Percentiles rank a stretch among this genome's conserved stretches.
Conservation (phyloP, 2,113 vertebrate genomes). For the Chaetura pelagica region DNA sequence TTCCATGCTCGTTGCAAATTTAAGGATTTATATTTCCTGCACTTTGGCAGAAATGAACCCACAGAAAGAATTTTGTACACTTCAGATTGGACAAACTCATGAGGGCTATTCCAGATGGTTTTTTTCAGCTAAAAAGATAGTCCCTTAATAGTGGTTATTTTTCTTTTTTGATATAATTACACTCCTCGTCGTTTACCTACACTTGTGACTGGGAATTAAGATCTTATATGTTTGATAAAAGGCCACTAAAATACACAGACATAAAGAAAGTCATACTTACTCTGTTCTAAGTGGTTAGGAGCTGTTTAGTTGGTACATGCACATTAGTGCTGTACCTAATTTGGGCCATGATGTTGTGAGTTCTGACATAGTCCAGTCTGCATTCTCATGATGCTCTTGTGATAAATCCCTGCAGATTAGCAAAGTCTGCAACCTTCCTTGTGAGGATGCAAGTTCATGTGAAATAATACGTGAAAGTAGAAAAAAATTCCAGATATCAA, state of each 20-base stretch:
- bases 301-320: background rate
- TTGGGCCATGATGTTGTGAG: background rate
- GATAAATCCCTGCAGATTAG: background rate
- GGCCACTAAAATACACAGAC: background rate
- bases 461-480: slow-evolving; percentile 40
- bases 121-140: background rate
- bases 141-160: background rate
- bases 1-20: background rate
- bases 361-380: background rate
- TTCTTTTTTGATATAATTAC: background rate
- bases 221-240: background rate
- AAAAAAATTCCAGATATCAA: slow-evolving; percentile 22
- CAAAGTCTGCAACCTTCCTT: background rate
- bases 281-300: background rate
- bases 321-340: background rate
- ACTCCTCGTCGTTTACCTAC: background rate
- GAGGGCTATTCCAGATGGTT: background rate
- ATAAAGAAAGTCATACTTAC: background rate
- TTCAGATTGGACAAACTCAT: background rate
- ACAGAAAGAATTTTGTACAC: background rate
- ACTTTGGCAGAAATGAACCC: background rate
- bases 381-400: background rate
- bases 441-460: slow-evolving; percentile 13
- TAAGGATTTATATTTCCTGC: background rate
- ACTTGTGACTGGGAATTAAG: background rate